A percentile compares a stretch with the other conserved stretches of the same genome.
Conservation (phyloP, 2,797 vertebrate genomes). For the Fundulus diaphanus region DNA sequence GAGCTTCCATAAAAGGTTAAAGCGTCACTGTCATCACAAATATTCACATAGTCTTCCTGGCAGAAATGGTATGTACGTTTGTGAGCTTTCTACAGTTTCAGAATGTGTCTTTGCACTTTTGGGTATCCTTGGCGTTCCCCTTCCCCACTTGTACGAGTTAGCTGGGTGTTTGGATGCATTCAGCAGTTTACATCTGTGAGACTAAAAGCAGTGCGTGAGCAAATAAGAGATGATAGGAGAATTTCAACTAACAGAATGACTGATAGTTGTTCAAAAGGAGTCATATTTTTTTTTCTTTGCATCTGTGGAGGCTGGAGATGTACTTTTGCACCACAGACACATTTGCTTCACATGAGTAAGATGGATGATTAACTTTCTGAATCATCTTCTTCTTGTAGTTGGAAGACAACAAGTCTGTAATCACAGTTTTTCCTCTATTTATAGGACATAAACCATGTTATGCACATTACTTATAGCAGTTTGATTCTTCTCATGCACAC, state of each 20-base stretch:
- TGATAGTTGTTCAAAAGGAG: conserved; percentile 18
- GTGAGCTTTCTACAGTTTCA: conserved; percentile 13
- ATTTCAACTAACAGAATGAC: conserved; percentile 24
- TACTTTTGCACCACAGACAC: conserved; percentile 20
- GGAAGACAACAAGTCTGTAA: conserved; percentile 20
- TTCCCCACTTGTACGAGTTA: conserved; percentile 10
- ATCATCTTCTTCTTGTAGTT: conserved; percentile 4
- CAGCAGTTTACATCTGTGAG: conserved; percentile 13
- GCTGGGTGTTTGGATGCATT: background rate
- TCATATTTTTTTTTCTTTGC: conserved; percentile 10
- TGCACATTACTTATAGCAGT: conserved; percentile 41
- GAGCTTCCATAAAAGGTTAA: conserved; percentile 69
- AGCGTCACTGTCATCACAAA: conserved; percentile 43
- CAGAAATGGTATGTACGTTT: conserved; percentile 65
- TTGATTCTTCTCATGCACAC: conserved; percentile 17
- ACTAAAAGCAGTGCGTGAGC: conserved; percentile 8
- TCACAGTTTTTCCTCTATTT: conserved; percentile 34
- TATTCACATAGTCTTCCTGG: conserved; percentile 37
- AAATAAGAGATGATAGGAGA: conserved; percentile 36
- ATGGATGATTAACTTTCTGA: conserved; percentile 10
- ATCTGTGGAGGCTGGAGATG: background rate
- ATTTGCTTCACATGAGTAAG: conserved; percentile 41
- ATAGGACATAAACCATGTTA: background rate
- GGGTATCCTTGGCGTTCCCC: conserved; percentile 22
- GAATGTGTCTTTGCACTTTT: conserved; percentile 21